Conservation (phyloP, 2,797 vertebrate genomes). For the Paramormyrops hopkinsi region DNA sequence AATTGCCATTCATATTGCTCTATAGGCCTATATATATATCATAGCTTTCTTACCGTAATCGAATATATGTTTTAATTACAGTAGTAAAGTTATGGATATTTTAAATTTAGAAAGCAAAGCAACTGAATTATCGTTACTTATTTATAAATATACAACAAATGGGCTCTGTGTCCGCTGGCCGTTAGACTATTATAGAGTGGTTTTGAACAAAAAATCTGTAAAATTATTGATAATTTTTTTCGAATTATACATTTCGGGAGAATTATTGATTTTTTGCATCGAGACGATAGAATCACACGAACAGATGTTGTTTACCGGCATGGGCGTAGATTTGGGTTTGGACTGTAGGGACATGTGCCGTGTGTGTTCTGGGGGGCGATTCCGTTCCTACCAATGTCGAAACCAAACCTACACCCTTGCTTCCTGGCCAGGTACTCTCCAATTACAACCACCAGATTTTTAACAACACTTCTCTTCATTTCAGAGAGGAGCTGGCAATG, state of each 20-base stretch:
- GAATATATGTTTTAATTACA: background rate
- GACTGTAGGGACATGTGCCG: background rate
- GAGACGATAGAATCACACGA: background rate
- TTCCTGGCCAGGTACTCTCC: background rate
- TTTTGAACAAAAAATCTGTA: background rate
- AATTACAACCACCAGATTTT: background rate
- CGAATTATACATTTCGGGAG: background rate
- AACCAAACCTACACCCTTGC: background rate
- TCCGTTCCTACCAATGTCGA: background rate
- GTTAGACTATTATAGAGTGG: background rate
- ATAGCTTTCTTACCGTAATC: background rate
- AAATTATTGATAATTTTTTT: background rate
- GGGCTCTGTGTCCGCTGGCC: background rate
- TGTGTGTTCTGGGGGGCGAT: background rate
- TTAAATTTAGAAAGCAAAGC: background rate
- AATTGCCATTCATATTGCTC: background rate
- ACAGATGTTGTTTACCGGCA: background rate
- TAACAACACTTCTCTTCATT: conserved; percentile 34
- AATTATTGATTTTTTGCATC: background rate
- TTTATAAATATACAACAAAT: background rate
- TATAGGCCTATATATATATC: background rate
- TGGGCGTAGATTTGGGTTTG: background rate
- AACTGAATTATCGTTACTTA: background rate
- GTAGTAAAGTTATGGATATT: background rate
- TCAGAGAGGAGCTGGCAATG: conserved; percentile 95